Evolutionary conservation across 2,888 invertebrate species (phyloP).

Genomic region (Cheilosia soror): DNA sequence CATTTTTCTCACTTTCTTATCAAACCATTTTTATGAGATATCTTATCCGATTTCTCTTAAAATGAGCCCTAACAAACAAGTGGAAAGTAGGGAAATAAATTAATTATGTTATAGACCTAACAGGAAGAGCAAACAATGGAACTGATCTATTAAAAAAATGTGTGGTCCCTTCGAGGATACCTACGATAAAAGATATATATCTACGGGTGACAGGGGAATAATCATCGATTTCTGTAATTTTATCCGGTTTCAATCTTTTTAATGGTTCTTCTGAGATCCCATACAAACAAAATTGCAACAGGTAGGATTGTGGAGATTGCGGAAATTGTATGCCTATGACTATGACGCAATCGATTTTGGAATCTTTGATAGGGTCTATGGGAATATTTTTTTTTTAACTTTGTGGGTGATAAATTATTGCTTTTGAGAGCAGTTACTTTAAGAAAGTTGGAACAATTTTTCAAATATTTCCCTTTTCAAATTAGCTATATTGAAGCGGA

Average conservation of each 20-base stretch:
- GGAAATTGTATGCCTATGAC: neutral
- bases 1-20: neutral
- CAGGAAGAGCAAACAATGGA: slow-evolving; percentile 47
- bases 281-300: slow-evolving; percentile 64
- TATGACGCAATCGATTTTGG: slow-evolving; percentile 42
- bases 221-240: slow-evolving; percentile 50
- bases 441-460: slow-evolving; percentile 61
- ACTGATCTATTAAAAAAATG: too few species aligned
- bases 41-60: slow-evolving; percentile 32
- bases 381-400: slow-evolving; percentile 5
- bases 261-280: slow-evolving; percentile 33
- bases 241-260: slow-evolving; percentile 43
- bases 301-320: slow-evolving; percentile 44
- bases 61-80: slow-evolving; percentile 42
- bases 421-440: slow-evolving; percentile 44
- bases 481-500: slow-evolving; percentile 21
- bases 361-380: slow-evolving; percentile 14
- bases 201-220: slow-evolving; percentile 14
- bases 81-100: slow-evolving; percentile 60
- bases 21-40: slow-evolving; percentile 18
- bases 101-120: slow-evolving; percentile 58
- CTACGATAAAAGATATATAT: too few species aligned
- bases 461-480: slow-evolving; percentile 32
- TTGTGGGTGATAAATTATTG: slow-evolving; percentile 7
- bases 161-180: too few species aligned